A percentile compares a stretch with the other conserved stretches of the same genome.
Conservation (phyloP, 2,113 vertebrate genomes). For the Leptocoma aspasia region DNA sequence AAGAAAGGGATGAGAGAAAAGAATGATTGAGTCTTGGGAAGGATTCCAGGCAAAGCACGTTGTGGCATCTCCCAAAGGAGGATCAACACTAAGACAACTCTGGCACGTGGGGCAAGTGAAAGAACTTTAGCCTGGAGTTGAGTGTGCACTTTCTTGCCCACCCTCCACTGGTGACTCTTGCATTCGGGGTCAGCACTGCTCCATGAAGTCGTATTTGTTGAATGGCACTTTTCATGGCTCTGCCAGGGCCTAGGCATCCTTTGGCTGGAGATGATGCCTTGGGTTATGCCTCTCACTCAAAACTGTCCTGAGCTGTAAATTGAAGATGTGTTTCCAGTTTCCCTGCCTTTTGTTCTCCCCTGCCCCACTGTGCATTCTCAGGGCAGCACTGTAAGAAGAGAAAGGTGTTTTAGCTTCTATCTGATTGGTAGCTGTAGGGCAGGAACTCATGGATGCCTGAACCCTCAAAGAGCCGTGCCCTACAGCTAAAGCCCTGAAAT, state of each 20-base stretch:
- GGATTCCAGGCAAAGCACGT: background rate
- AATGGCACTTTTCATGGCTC: background rate
- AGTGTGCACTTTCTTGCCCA: background rate
- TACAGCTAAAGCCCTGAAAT: background rate
- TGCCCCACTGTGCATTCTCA: background rate
- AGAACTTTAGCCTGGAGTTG: background rate
- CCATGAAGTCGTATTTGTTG: background rate
- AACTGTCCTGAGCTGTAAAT: background rate
- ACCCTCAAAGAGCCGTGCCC: background rate
- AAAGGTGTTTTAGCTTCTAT: background rate
- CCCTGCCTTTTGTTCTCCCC: background rate
- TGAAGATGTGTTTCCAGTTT: background rate
- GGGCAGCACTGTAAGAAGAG: background rate
- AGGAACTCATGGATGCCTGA: background rate
- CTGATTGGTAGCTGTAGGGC: background rate
- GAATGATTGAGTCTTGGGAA: background rate
- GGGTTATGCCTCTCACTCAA: background rate
- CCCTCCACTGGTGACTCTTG: background rate
- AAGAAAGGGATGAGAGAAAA: constrained; percentile 30
- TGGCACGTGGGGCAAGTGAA: background rate
- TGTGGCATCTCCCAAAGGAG: background rate
- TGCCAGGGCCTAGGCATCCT: background rate
- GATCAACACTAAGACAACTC: background rate
- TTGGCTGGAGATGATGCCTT: background rate
- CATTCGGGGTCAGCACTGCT: background rate